phyloP scores from a whole-genome alignment of 35 echinoderm and acorn worm species.

The Strongylocentrotus purpuratus region DNA sequence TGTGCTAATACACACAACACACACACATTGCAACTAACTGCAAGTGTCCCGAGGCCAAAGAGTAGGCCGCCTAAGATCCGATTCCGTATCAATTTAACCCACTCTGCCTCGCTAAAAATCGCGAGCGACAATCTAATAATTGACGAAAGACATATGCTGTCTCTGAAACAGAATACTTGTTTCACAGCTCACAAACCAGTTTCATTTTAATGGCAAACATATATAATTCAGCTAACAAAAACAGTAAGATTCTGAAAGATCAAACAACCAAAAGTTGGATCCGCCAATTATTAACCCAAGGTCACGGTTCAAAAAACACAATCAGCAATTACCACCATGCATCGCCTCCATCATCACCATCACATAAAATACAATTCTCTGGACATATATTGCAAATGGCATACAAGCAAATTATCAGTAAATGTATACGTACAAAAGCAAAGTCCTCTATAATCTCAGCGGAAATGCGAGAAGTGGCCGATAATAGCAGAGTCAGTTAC shows the following conservation, averaged over 20 bases:
- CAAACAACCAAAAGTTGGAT: neutral
- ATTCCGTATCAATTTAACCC: constrained; percentile 17
- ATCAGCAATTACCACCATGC: constrained; percentile 10
- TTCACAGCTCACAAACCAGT: neutral
- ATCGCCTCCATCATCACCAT: neutral
- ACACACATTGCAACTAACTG: neutral
- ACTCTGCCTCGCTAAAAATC: neutral
- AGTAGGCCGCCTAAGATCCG: constrained; percentile 17
- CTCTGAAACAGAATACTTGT: neutral
- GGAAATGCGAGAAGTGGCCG: constrained; percentile 6
- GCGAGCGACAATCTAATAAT: neutral
- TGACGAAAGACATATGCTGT: constrained; percentile 17
- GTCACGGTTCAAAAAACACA: constrained; percentile 44
- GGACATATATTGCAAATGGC: neutral
- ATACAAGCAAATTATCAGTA: neutral
- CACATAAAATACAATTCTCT: neutral
- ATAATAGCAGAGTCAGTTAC: neutral
- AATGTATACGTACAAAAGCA: neutral
- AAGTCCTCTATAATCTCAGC: neutral
- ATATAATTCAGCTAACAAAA: neutral
- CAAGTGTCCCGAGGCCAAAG: constrained; percentile 21
- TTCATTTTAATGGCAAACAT: neutral
- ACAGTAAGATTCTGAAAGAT: neutral
- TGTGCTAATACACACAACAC: neutral
- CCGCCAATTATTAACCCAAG: neutral